phyloP scores from a whole-genome alignment of 2,797 vertebrate species.

The Macropodus opercularis region DNA sequence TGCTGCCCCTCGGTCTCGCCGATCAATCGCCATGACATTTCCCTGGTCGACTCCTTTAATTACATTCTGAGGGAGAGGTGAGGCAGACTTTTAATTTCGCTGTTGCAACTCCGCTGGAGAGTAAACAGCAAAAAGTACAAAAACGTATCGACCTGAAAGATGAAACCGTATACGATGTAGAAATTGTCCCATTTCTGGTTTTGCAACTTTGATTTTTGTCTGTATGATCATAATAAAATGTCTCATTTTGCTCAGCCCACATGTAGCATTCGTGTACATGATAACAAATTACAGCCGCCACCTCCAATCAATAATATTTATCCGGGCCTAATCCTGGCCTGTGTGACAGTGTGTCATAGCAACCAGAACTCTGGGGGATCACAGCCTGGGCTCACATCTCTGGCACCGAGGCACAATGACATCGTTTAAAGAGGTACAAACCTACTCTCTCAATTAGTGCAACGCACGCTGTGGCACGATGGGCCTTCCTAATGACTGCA shows the following conservation, averaged over 20 bases:
- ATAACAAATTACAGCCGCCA: conserved; percentile 12
- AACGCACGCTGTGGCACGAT: conserved; percentile 2
- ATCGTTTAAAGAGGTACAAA: conserved; percentile 1
- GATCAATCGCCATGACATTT: conserved; percentile 75
- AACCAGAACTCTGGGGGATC: conserved; percentile 32
- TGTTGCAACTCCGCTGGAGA: conserved; percentile 32
- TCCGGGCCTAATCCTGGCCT: conserved; percentile 17
- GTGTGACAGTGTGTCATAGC: conserved; percentile 44
- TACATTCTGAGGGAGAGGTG: conserved; percentile 40
- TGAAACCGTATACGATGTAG: not conserved
- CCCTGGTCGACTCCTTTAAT: conserved; percentile 56
- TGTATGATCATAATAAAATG: too few relatives aligned
- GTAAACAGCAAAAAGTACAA: conserved; percentile 27
- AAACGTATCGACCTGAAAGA: conserved; percentile 16
- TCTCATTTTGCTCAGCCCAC: not conserved
- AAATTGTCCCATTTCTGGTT: not conserved
- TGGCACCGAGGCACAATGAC: conserved; percentile 1
- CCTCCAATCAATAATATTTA: conserved; percentile 38
- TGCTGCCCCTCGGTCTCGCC: conserved; percentile 33
- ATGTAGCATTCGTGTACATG: conserved; percentile 20
- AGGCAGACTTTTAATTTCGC: conserved; percentile 18
- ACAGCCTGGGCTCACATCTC: conserved; percentile 11
- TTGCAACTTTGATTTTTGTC: not conserved
- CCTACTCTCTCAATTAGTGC: not conserved
- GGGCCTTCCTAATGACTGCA: conserved; percentile 7